phyloP scores from a whole-genome alignment of 2,797 vertebrate species.

The Pipistrellus nathusii region DNA sequence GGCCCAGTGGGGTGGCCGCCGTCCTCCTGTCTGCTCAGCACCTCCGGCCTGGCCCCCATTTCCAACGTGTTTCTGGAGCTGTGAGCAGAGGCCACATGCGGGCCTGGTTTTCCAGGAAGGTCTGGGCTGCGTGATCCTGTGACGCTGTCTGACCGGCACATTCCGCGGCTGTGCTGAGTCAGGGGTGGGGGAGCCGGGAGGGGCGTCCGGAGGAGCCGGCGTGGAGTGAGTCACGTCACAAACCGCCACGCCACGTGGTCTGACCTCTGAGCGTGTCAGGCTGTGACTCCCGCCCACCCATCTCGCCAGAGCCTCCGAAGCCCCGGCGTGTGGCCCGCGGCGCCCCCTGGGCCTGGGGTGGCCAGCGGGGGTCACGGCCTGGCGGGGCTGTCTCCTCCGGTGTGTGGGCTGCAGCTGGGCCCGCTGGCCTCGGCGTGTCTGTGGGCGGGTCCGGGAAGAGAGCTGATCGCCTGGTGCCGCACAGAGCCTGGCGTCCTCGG shows the following conservation, averaged over 20 bases:
- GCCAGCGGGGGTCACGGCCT: too few species aligned
- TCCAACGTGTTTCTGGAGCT: background rate
- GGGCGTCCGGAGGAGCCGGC: background rate
- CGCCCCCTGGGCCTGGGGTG: fast-evolving
- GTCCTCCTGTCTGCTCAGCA: background rate
- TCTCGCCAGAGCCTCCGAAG: fast-evolving
- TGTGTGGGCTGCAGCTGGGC: background rate
- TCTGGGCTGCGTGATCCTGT: background rate
- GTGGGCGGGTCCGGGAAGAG: background rate
- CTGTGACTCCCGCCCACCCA: fast-evolving
- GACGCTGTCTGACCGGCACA: background rate
- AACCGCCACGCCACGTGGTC: fast-evolving
- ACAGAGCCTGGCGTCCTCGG: fast-evolving
- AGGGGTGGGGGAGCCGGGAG: too few species aligned
- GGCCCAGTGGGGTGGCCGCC: too few species aligned
- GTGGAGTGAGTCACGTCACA: too few species aligned
- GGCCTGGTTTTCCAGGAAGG: fast-evolving
- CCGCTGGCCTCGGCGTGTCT: background rate
- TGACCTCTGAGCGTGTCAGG: too few species aligned
- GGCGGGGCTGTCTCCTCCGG: background rate
- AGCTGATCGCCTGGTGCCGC: fast-evolving
- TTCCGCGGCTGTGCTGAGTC: background rate
- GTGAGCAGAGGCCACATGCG: background rate
- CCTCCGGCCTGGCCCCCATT: background rate
- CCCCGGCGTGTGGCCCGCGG: background rate